A percentile compares a stretch with the other conserved stretches of the same genome.
Evolutionary conservation across 2,113 vertebrate genomes (phyloP).

Genomic region (Genyomyrus donnyi): DNA sequence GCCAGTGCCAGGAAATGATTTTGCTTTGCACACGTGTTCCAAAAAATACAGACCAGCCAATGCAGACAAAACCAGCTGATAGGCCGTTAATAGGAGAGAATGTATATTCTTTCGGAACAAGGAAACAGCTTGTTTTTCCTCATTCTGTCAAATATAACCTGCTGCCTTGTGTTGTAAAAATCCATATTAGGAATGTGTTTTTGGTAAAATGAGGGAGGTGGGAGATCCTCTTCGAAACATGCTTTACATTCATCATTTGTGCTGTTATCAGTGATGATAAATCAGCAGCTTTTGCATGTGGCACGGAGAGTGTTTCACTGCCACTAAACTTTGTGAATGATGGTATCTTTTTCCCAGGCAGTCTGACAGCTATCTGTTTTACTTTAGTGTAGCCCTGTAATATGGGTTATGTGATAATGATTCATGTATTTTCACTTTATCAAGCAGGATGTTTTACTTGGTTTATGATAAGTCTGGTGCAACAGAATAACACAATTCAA

Average conservation of each 20-base stretch:
- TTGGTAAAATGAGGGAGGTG: neutral
- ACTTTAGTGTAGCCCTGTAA: neutral
- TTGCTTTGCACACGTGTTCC: constrained; percentile 23
- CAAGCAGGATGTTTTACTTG: neutral
- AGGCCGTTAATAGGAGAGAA: constrained; percentile 14
- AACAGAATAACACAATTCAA: neutral
- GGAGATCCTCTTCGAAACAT: neutral
- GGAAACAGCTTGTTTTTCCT: constrained; percentile 10
- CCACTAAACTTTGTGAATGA: neutral
- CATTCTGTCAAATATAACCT: constrained; percentile 12
- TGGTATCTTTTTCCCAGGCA: neutral
- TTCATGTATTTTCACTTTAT: neutral
- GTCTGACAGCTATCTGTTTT: neutral
- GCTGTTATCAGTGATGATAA: neutral
- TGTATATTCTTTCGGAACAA: constrained; percentile 26
- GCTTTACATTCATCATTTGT: neutral
- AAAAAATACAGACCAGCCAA: constrained; percentile 10
- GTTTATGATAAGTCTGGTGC: neutral
- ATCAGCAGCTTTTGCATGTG: neutral
- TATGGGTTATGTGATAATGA: neutral
- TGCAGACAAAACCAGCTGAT: constrained; percentile 11
- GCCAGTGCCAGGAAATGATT: constrained; percentile 23
- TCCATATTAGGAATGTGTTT: neutral
- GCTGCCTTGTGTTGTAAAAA: neutral
- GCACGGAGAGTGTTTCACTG: neutral